These are phyloP conservation scores for Martes martes DNA, from an alignment of 2,113 vertebrate genomes.

Conservation along the genomic window DNA sequence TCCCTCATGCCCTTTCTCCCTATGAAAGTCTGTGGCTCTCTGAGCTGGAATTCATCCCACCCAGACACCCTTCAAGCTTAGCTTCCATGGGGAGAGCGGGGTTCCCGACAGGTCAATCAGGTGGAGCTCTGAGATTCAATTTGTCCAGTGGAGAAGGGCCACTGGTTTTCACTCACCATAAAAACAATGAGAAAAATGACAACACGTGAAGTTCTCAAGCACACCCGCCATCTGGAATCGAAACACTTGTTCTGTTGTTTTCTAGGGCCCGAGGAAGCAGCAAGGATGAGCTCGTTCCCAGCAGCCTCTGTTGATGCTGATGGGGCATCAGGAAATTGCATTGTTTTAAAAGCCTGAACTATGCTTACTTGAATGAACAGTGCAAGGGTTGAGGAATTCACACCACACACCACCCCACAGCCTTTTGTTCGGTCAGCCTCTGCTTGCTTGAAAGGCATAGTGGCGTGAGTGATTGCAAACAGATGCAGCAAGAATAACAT, in stretches of 20 bases:
- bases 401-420: neutral
- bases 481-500: neutral
- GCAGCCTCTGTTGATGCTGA: neutral
- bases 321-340: conserved; percentile 41
- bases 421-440: conserved; percentile 1
- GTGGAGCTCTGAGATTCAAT: neutral
- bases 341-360: conserved; percentile 32
- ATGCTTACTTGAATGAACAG: conserved; percentile 17
- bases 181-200: neutral
- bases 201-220: neutral
- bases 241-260: neutral
- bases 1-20: neutral
- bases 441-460: neutral
- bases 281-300: neutral
- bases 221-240: neutral
- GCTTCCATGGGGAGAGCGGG: neutral
- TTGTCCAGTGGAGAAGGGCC: neutral
- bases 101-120: neutral
- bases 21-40: neutral
- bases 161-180: neutral
- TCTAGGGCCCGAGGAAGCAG: neutral
- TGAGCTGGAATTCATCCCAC: neutral
- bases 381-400: conserved; percentile 38
- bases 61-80: neutral
- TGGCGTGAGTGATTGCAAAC: conserved; percentile 44